Evolutionary conservation across 2,113 vertebrate species (phyloP), one percentile per base, ranked within the genome.

Genomic region (Himantopus leucocephalus): DNA sequence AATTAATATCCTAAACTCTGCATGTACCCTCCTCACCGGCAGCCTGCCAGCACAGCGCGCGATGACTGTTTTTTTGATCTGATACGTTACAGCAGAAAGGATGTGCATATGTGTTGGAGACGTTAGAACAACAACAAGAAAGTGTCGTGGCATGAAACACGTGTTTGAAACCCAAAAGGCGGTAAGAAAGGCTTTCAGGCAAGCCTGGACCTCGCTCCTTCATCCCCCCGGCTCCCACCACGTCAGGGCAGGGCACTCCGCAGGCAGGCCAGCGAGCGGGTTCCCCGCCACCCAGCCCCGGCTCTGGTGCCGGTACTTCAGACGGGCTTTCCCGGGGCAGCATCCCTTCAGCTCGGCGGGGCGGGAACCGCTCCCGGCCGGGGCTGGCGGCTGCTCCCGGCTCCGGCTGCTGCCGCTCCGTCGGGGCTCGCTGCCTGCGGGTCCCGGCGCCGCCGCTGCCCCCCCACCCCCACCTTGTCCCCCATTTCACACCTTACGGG

Each of bases 1-100:
- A 94, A 71, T 97, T 88, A 95, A 83, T 91, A 50, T 34, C 80
- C 84, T 56, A 34, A 72, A 56, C 80, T 8, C 34, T 2, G 60
- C 8, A 1, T 2, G 18, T 43, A 30, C 64, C 53, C 48, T 30
- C 37, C 5, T 1, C 52, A 2, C 37, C 55, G 34, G 63, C 48
- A 5, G 59, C 71, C 73, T 50, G 85, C 73, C 55, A 80, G 77
- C 34, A 1, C 72, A 11, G 60, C 4, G 62, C 14, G 7, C 43
- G 10, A 18, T 84, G 92, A 60, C 92, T 81, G 63, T 18, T 50
- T 80, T 93, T 81, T 59, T 39, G 76, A 94, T 82, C 91, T 64
- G 94, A 89, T 83, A 45, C 79, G 87, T 91, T 94, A 90, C 79
- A 35, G 88, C 79, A 41, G 78, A 94, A 85, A 97, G 95, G 95